Conservation (phyloP, 1,140 invertebrate species). For the Rhagoletis pomonella region DNA sequence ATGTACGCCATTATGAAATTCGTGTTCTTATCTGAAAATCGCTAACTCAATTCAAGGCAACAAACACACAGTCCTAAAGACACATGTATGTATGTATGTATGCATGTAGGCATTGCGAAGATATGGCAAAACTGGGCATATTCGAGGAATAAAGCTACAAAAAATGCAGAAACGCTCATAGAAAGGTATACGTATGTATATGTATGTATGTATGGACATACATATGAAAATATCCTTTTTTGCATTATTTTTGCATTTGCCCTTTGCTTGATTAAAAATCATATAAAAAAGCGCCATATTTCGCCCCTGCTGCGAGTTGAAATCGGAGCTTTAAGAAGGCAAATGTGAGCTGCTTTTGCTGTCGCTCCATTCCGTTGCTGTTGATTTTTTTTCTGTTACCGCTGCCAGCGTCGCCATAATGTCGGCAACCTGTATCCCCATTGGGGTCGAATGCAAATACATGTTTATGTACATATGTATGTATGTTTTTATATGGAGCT, state of each 20-base stretch:
- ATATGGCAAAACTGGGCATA: too few relatives aligned
- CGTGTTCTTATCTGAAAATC: background rate
- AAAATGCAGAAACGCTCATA: too few relatives aligned
- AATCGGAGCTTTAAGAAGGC: background rate
- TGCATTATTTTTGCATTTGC: background rate
- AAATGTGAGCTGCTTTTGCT: background rate
- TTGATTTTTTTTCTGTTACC: background rate
- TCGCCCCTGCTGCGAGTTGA: background rate
- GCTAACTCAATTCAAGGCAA: background rate
- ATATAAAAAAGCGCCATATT: slow-evolving; percentile 40
- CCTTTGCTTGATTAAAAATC: slow-evolving; percentile 12
- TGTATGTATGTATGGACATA: background rate
- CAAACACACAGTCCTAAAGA: background rate
- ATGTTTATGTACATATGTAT: background rate
- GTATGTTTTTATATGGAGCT: background rate
- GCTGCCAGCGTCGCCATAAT: background rate
- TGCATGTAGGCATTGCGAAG: too few relatives aligned
- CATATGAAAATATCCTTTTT: background rate
- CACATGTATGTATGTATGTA: too few relatives aligned
- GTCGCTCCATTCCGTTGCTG: background rate
- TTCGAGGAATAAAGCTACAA: too few relatives aligned
- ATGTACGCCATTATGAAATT: slow-evolving; percentile 17
- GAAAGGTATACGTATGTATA: background rate
- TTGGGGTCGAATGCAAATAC: background rate
- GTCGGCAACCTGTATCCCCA: background rate